Evolutionary conservation across 2,113 vertebrate genomes (phyloP).

Genomic region (Tachysurus fulvidraco): DNA sequence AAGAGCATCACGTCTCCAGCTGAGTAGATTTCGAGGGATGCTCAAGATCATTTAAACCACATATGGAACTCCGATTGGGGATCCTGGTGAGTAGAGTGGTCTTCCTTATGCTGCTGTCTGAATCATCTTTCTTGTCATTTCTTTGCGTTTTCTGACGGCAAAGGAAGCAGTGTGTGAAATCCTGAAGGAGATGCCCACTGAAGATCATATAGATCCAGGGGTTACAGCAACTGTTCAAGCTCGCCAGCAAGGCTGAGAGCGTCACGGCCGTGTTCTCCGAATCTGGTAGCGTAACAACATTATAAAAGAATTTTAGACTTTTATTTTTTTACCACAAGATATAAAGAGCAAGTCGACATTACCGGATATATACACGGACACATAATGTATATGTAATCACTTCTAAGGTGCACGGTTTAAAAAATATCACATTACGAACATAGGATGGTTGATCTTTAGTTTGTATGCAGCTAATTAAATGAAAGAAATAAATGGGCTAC

Average conservation of each 20-base stretch:
- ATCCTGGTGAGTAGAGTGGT: conserved; percentile 81
- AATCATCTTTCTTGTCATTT: conserved; percentile 83
- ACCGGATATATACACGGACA: too few relatives aligned
- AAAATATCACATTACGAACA: neutral
- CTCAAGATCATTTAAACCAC: conserved; percentile 76
- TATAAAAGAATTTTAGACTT: conserved; percentile 12
- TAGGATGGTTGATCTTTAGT: neutral
- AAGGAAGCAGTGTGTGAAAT: conserved; percentile 82
- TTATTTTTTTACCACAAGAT: neutral
- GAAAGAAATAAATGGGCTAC: neutral
- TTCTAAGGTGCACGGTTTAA: neutral
- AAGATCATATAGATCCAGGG: conserved; percentile 99
- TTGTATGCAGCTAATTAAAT: neutral
- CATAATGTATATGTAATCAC: neutral
- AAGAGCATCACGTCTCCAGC: conserved; percentile 8
- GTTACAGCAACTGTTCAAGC: conserved; percentile 97
- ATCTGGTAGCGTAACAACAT: conserved; percentile 69
- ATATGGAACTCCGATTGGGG: conserved; percentile 81
- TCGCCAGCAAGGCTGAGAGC: conserved; percentile 87
- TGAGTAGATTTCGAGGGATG: conserved; percentile 67
- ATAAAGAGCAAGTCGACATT: neutral
- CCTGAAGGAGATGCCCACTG: conserved; percentile 92
- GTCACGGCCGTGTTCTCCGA: conserved; percentile 87
- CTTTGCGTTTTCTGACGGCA: conserved; percentile 75
- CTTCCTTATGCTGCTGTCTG: conserved; percentile 83